These are phyloP conservation scores for Oligia strigilis DNA, from an alignment of 2,888 invertebrate species.

Conservation along the genomic window DNA sequence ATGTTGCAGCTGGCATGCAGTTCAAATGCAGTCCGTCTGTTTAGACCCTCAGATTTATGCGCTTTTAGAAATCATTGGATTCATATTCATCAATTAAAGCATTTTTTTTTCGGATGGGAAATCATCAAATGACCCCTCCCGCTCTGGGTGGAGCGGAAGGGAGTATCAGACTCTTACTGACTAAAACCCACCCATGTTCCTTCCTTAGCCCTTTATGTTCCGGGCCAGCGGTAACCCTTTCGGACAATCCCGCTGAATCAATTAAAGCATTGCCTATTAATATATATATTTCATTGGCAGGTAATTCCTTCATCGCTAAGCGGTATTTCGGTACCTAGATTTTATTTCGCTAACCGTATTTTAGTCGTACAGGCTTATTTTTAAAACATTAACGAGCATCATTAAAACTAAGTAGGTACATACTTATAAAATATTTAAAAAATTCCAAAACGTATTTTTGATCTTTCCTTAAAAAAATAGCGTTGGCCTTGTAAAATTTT, in stretches of 20 bases:
- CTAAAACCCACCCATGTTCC: too few species aligned
- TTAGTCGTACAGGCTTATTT: not conserved
- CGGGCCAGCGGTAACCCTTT: too few species aligned
- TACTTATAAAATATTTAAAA: not conserved
- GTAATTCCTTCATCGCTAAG: not conserved
- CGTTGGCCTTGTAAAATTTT: constrained; percentile 1
- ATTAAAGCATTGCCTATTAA: not conserved
- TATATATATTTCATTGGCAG: not conserved
- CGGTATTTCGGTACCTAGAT: not conserved
- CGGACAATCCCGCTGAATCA: too few species aligned
- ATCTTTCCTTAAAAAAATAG: not conserved
- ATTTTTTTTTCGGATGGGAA: not conserved
- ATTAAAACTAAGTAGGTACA: not conserved
- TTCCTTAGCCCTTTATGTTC: too few species aligned
- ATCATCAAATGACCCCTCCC: too few species aligned
- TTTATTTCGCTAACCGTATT: not conserved
- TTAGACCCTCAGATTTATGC: not conserved
- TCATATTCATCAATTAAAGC: not conserved
- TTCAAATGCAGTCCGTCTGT: too few species aligned
- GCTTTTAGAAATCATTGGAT: not conserved
- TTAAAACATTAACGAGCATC: constrained; percentile 19
- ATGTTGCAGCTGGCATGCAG: too few species aligned
- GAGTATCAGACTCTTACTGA: too few species aligned
- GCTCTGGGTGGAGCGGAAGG: too few species aligned
- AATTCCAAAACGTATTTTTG: not conserved